Evolutionary conservation across 2,797 vertebrate genomes (phyloP).

Genomic region (Spinus pinus): DNA sequence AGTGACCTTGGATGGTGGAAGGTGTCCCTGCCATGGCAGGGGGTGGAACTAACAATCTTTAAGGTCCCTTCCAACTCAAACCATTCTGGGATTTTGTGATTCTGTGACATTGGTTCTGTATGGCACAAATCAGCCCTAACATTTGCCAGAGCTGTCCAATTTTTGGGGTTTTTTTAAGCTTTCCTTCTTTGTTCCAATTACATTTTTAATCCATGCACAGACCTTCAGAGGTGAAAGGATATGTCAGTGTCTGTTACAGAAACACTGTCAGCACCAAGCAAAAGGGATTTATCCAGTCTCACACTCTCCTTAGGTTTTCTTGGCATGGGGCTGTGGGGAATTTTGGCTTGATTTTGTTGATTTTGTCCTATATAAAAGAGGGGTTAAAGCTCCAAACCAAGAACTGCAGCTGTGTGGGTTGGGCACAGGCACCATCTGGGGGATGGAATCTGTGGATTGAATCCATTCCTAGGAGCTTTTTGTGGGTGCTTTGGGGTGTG

Average conservation of each 20-base stretch:
- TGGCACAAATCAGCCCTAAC: background rate
- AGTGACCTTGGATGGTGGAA: accelerated
- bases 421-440: background rate
- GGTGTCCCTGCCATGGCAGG: background rate
- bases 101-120: background rate
- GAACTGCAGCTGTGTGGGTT: background rate
- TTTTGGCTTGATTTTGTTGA: background rate
- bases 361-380: background rate
- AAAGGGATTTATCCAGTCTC: accelerated
- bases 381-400: accelerated
- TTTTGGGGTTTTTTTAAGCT: background rate
- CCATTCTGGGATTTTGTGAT: background rate
- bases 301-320: background rate
- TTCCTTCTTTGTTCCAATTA: background rate
- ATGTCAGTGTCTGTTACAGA: background rate
- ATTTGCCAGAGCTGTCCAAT: background rate
- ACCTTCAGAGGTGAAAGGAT: background rate
- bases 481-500: background rate
- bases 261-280: background rate
- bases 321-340: background rate
- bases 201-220: background rate
- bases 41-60: accelerated
- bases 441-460: accelerated
- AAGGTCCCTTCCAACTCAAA: background rate
- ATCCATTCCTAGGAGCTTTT: accelerated